Conservation (phyloP, 2,888 invertebrate species). For the Mythimna pallens region DNA sequence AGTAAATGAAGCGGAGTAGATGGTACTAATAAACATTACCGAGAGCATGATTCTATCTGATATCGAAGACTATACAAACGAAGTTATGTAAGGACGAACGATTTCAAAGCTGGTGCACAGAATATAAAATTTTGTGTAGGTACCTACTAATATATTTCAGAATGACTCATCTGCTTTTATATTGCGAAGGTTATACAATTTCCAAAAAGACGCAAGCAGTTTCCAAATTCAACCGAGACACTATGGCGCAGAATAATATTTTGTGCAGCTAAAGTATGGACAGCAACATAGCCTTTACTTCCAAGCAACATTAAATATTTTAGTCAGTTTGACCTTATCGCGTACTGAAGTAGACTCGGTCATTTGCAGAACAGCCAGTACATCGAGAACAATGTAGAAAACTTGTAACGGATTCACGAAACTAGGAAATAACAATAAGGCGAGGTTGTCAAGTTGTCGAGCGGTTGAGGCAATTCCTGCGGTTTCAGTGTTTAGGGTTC, state of each 20-base stretch:
- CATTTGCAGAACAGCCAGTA: slow-evolving; percentile 10
- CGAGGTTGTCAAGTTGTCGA: slow-evolving; percentile 22
- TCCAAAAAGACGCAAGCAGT: background rate
- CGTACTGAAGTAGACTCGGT: slow-evolving; percentile 14
- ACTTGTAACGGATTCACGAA: slow-evolving; percentile 39
- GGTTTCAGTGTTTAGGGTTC: slow-evolving; percentile 5
- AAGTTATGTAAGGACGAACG: background rate
- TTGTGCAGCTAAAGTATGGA: background rate
- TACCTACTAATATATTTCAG: too few species aligned
- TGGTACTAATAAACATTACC: slow-evolving; percentile 1
- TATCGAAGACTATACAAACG: background rate
- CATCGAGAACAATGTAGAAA: slow-evolving; percentile 10
- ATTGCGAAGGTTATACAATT: background rate
- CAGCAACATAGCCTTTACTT: slow-evolving; percentile 4
- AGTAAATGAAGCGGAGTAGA: background rate
- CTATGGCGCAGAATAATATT: slow-evolving; percentile 12
- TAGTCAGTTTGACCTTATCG: slow-evolving; percentile 35
- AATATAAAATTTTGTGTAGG: too few species aligned
- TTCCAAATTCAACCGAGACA: background rate
- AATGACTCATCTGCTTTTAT: too few species aligned
- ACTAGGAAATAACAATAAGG: slow-evolving; percentile 46
- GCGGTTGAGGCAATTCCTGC: slow-evolving; percentile 15
- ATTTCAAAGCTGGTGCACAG: background rate
- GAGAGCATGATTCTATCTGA: background rate
- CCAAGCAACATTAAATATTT: slow-evolving; percentile 37